Evolutionary conservation across 1,140 invertebrate species (phyloP), one percentile per base, ranked within the genome.

Genomic region (Xylocopa sonorina): DNA sequence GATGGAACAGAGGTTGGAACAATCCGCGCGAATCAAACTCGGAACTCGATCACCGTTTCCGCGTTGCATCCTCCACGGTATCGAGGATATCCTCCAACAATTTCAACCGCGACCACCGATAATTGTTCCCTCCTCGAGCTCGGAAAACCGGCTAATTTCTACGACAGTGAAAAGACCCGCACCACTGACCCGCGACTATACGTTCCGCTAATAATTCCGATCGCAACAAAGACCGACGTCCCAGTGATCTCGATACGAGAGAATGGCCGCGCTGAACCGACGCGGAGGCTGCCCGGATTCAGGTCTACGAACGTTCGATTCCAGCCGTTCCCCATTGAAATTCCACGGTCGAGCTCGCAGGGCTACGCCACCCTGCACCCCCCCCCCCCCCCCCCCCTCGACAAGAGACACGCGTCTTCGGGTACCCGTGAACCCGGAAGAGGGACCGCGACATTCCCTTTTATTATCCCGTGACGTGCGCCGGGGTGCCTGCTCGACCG

Each of bases 401-500:
- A n/a, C n/a, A n/a, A n/a, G n/a, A 43, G 57, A 64, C 46, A 29
- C 46, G 32, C 29, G 24, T 43, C 24, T 34, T 14, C 21, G 12
- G 16, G 21, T 34, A 43, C 24, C 29, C 48, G 34, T 24, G 16
- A 1, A 4, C 10, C 14, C 24, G 2, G 29, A 34, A 76, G 38
- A 24, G 29, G 18, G 32, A 55, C 48, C 50, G 21, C 29, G 53
- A 68, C 58, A 64, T 71, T 58, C 51, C 76, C 86, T 86, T 88
- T 82, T 88, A 85, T 77, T 83, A 82, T 85, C 81, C 50, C 64
- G 60, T 51, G 53, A 71, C 79, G 78, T 62, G 80, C 73, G 57
- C 80, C 69, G 82, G 80, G 80, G 88, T 85, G 86, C 82, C 87
- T 74, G 82, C 68, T 57, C 29, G 55, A 80, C 80, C 80, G 86